These are phyloP conservation scores for Hoplostethus atlanticus DNA, from an alignment of 2,797 vertebrate genomes.

Conservation along the genomic window DNA sequence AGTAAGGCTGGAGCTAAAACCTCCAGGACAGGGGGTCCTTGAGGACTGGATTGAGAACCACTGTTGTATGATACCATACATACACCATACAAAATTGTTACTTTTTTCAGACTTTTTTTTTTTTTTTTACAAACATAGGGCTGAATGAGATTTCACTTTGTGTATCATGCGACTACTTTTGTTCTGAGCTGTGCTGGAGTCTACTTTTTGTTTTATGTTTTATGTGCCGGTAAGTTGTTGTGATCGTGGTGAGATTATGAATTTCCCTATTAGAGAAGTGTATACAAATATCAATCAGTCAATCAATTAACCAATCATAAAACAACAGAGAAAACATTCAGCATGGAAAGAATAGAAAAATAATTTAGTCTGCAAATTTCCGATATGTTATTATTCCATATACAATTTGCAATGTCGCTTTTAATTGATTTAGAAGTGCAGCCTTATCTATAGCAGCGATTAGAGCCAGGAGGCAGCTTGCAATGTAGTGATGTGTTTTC, in stretches of 20 bases:
- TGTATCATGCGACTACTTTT: too few species aligned
- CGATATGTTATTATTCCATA: background rate
- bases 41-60: too few species aligned
- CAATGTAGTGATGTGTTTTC: slow-evolving; percentile 31
- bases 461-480: slow-evolving; percentile 41
- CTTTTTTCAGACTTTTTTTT: too few species aligned
- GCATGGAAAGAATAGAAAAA: background rate
- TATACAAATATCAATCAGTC: background rate
- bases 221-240: background rate
- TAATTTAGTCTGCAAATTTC: background rate
- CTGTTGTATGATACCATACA: too few species aligned
- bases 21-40: too few species aligned
- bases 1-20: too few species aligned
- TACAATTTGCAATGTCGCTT: slow-evolving; percentile 19
- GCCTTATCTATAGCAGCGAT: slow-evolving; percentile 32
- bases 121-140: too few species aligned
- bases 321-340: background rate
- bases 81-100: too few species aligned
- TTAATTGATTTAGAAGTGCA: slow-evolving; percentile 45
- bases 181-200: too few species aligned
- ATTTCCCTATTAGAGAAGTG: background rate
- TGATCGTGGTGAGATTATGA: background rate
- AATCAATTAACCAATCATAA: background rate
- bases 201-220: too few species aligned
- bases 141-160: too few species aligned